A percentile compares a stretch with the other conserved stretches of the same genome.
Conservation (phyloP, 1,140 invertebrate genomes). For the Achroia grisella region DNA sequence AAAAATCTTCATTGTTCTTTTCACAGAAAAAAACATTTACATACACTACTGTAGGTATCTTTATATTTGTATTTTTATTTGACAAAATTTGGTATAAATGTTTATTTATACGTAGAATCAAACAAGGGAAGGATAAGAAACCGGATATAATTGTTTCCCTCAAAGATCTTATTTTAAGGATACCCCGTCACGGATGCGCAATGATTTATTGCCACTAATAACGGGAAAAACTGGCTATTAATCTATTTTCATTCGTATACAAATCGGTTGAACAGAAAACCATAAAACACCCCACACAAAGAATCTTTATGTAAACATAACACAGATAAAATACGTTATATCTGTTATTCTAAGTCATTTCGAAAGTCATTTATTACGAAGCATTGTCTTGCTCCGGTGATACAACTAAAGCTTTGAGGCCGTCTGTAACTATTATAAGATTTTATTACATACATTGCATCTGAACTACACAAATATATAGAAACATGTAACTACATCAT, state of each 20-base stretch:
- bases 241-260: constrained; percentile 72
- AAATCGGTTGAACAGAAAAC: constrained; percentile 72
- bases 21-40: too few relatives aligned
- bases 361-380: constrained; percentile 62
- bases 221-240: constrained; percentile 70
- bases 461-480: too few relatives aligned
- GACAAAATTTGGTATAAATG: too few relatives aligned
- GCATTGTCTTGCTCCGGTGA: constrained; percentile 29
- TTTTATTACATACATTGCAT: constrained; percentile 28
- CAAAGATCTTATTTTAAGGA: constrained; percentile 59
- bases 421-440: constrained; percentile 42
- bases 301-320: constrained; percentile 73
- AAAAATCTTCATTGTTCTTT: too few relatives aligned
- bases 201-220: constrained; percentile 71
- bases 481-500: too few relatives aligned
- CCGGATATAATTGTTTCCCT: constrained; percentile 19
- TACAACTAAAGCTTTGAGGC: constrained; percentile 42
- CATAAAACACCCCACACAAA: constrained; percentile 72
- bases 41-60: too few relatives aligned
- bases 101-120: too few relatives aligned
- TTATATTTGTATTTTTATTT: too few relatives aligned
- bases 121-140: neutral
- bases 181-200: constrained; percentile 51
- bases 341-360: constrained; percentile 72
- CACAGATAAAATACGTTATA: constrained; percentile 69